Evolutionary conservation across 2,113 vertebrate genomes (phyloP).

Genomic region (Potamarius usumacintae): DNA sequence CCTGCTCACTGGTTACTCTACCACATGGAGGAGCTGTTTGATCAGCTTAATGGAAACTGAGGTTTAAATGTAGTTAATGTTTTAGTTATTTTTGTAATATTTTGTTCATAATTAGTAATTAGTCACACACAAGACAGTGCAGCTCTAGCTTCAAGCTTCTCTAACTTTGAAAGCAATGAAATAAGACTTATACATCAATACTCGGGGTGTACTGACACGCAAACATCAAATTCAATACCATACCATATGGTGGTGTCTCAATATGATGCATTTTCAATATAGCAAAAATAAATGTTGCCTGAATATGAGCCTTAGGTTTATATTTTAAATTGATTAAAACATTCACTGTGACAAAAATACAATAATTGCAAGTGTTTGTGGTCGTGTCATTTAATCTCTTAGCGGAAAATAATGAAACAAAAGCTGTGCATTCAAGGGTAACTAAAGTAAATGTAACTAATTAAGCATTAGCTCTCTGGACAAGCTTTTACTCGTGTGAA

Average conservation of each 20-base stretch:
- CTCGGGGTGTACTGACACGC: too few species aligned
- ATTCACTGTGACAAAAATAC: background rate
- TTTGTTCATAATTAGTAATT: too few species aligned
- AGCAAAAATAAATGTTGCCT: background rate
- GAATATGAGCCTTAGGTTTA: background rate
- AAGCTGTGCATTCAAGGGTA: background rate
- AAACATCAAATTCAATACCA: background rate
- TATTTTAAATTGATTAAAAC: background rate
- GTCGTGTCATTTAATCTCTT: background rate
- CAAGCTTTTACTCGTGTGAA: background rate
- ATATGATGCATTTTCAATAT: background rate
- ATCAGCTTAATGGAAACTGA: background rate
- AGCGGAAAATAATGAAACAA: background rate
- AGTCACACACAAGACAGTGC: too few species aligned
- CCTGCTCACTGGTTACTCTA: background rate
- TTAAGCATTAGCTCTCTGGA: background rate
- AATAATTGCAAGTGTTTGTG: background rate
- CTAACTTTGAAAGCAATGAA: too few species aligned
- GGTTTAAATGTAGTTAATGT: background rate
- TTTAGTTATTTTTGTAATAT: too few species aligned
- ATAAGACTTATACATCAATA: background rate
- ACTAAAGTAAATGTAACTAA: background rate
- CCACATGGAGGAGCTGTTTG: conserved; percentile 54
- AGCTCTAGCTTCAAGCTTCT: too few species aligned
- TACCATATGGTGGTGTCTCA: background rate